Base-by-base conservation (phyloP, 2,113 vertebrate species). In the Sceloporus undulatus region DNA sequence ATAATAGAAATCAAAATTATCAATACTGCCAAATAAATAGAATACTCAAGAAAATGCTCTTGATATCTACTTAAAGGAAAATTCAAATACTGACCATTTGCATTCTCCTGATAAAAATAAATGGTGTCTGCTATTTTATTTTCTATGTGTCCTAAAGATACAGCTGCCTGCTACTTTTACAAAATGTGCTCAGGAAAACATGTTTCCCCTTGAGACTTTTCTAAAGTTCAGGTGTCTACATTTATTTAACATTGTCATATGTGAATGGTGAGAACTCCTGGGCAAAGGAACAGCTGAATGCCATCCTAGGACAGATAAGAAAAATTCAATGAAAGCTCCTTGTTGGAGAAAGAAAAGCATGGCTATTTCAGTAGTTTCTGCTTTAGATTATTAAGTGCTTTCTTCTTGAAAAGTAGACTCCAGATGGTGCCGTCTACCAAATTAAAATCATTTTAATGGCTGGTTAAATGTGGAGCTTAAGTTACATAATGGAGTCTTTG, bases 381-480 rank as follows among this genome's bases (percentile, higher is more conserved):
- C 10, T 84, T 59, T 21, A 79, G 42, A 66, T 88, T 52, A 88
- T 40, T 10, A 48, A 83, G 11, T 34, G 68, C 87, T 94, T 86
- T 86, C 87, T 84, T 68, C 75, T 85, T 90, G 83, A 38, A 62
- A 88, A 75, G 73, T 81, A 85, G 85, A 92, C 81, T 75, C 86
- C 86, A 84, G 91, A 16, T 87, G 59, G 85, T 27, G n/a, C 71
- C 19, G 38, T 68, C 29, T 91, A 89, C 81, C 86, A 85, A 76
- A 94, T 91, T 90, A 92, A 94, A 84, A 34, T 18, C 85, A 89
- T 85, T 87, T 90, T 40, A 93, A 91, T 1, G 77, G 78, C 0
- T 83, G 71, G 80, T 83, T 91, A 89, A 85, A 81, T 90, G 56
- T 25, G 88, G 73, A 93, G 84, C 48, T 84, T 62, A 79, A 90